Conservation (phyloP, 2,888 invertebrate species). For the Muscina levida region DNA sequence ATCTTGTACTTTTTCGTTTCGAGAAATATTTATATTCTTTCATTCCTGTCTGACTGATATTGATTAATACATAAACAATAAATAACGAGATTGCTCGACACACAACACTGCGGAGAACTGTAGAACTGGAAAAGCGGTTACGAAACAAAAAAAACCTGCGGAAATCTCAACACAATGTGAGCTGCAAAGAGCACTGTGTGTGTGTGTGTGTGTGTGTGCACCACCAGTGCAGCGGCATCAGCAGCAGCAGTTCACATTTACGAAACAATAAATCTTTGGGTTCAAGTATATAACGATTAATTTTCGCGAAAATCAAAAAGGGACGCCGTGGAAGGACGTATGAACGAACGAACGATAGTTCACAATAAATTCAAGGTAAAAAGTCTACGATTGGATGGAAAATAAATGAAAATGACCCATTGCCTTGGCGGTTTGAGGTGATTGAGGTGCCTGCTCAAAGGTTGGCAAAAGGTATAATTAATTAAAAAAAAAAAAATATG, state of each 20-base stretch:
- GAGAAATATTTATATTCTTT: constrained; percentile 53
- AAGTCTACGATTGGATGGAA: constrained; percentile 48
- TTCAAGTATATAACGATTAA: constrained; percentile 65
- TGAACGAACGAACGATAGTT: constrained; percentile 10
- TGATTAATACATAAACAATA: constrained; percentile 64
- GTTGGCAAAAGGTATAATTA: constrained; percentile 53
- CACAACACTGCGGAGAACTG: constrained; percentile 28
- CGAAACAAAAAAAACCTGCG: constrained; percentile 11
- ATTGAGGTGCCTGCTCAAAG: constrained; percentile 33
- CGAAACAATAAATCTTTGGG: constrained; percentile 63
- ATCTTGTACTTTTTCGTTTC: neutral
- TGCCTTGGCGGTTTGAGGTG: constrained; percentile 5
- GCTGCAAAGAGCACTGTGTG: too few relatives aligned
- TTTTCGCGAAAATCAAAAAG: constrained; percentile 58
- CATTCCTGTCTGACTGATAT: constrained; percentile 57
- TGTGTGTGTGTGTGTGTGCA: too few relatives aligned
- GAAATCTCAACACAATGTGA: constrained; percentile 21
- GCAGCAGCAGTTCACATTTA: constrained; percentile 56
- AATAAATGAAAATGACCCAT: constrained; percentile 54
- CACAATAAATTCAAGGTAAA: constrained; percentile 53
- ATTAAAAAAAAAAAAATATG: constrained; percentile 61
- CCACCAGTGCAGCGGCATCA: too few relatives aligned
- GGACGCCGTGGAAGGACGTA: too few relatives aligned
- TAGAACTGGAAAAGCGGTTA: constrained; percentile 11
- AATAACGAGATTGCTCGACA: constrained; percentile 56